These are phyloP conservation scores for Ophiodon elongatus DNA, from an alignment of 2,113 vertebrate genomes.

Conservation along the genomic window DNA sequence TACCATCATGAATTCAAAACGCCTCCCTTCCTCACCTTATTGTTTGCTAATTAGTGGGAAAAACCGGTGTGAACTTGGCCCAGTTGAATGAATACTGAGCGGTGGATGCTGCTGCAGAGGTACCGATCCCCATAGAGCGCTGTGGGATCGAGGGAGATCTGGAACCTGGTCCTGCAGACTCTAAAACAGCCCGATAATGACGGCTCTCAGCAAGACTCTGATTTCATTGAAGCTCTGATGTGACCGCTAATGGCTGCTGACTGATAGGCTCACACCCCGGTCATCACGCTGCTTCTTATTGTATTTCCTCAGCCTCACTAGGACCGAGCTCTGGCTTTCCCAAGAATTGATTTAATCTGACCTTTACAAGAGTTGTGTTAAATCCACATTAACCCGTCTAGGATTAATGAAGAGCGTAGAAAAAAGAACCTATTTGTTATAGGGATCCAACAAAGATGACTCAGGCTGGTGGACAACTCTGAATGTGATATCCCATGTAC, in stretches of 20 bases:
- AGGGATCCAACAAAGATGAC: slow-evolving; percentile 43
- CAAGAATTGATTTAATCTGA: slow-evolving; percentile 79
- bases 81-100: slow-evolving; percentile 47
- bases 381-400: slow-evolving; percentile 69
- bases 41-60: slow-evolving; percentile 74
- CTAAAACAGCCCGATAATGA: slow-evolving; percentile 74
- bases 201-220: slow-evolving; percentile 74
- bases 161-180: slow-evolving; percentile 59
- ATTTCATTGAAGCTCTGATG: slow-evolving; percentile 82
- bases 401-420: slow-evolving; percentile 70
- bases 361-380: slow-evolving; percentile 72
- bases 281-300: slow-evolving; percentile 62
- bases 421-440: slow-evolving; percentile 67
- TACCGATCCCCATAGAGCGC: slow-evolving; percentile 49
- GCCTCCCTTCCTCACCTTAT: slow-evolving; percentile 54
- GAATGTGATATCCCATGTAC: slow-evolving; percentile 15
- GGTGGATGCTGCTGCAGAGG: slow-evolving; percentile 26
- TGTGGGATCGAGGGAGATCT: slow-evolving; percentile 55
- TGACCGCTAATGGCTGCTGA: slow-evolving; percentile 80
- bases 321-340: slow-evolving; percentile 50
- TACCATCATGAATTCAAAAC: slow-evolving; percentile 55
- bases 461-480: slow-evolving; percentile 26
- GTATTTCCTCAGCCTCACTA: slow-evolving; percentile 49
- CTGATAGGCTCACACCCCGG: slow-evolving; percentile 67
- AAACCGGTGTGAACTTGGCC: slow-evolving; percentile 61